Conservation (phyloP, 2,888 invertebrate species). For the Antheraea yamamai region DNA sequence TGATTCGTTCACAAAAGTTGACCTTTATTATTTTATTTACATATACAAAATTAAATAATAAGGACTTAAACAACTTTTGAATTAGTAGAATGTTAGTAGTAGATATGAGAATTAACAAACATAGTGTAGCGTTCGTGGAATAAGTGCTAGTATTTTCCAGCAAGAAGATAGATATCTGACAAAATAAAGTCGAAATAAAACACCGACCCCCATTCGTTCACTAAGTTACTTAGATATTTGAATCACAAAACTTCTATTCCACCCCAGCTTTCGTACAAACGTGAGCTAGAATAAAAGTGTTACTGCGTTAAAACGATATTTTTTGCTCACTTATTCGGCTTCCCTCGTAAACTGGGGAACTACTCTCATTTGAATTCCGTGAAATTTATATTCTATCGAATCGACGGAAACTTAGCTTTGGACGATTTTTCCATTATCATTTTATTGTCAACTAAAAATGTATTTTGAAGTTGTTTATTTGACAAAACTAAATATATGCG, state of each 20-base stretch:
- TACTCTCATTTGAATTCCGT: conserved; percentile 4
- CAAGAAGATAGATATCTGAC: not conserved
- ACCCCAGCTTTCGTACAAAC: not conserved
- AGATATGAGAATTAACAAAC: not conserved
- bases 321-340: not conserved
- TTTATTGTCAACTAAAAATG: not conserved
- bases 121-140: not conserved
- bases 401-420: not conserved
- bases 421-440: not conserved
- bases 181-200: not conserved
- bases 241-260: not conserved
- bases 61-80: not conserved
- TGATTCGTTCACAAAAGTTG: too few species aligned
- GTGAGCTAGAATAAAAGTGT: not conserved
- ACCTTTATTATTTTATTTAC: too few species aligned
- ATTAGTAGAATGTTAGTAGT: not conserved
- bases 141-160: not conserved
- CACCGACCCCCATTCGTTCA: not conserved
- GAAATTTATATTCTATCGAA: conserved; percentile 9
- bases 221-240: not conserved
- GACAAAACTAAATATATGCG: too few species aligned
- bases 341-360: not conserved
- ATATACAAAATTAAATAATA: too few species aligned
- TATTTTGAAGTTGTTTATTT: too few species aligned
- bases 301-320: not conserved